A percentile compares a stretch with the other conserved stretches of the same genome.
These are phyloP conservation scores for Drosophila melanocephala DNA, from an alignment of 2,888 invertebrate species.

Conservation along the genomic window DNA sequence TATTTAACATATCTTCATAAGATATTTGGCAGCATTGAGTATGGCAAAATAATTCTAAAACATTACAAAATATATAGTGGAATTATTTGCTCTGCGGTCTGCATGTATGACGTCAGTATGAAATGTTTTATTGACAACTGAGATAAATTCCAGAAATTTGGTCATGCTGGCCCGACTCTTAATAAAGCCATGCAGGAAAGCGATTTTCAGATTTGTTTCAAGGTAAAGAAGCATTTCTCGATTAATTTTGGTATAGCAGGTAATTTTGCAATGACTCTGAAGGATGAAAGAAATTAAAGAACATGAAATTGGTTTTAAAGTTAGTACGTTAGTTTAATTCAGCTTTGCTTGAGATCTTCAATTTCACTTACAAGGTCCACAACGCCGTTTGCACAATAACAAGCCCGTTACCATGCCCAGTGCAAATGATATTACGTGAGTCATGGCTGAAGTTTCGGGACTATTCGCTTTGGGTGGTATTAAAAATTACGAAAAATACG, in stretches of 20 bases:
- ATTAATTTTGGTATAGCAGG: not conserved
- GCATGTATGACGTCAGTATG: not conserved
- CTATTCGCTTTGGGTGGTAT: not conserved
- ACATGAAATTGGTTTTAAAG: not conserved
- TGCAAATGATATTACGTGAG: slow-evolving; percentile 42
- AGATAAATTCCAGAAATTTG: not conserved
- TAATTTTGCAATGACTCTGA: not conserved
- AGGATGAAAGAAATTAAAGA: not conserved
- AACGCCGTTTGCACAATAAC: slow-evolving; percentile 38
- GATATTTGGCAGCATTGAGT: not conserved
- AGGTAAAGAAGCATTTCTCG: not conserved
- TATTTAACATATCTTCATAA: not conserved
- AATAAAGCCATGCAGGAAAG: not conserved
- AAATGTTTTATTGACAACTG: not conserved
- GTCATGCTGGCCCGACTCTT: too few relatives aligned
- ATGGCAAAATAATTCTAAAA: not conserved
- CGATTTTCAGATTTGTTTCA: not conserved
- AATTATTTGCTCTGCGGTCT: not conserved
- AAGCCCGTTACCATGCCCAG: slow-evolving; percentile 41
- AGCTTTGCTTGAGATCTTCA: not conserved
- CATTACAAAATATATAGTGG: too few relatives aligned
- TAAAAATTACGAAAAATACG: not conserved
- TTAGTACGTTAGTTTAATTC: not conserved
- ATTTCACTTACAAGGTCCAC: slow-evolving; percentile 17
- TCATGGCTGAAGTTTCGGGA: slow-evolving; percentile 17